These are phyloP conservation scores for Intellagama lesueurii DNA, from an alignment of 2,797 vertebrate genomes.

Conservation along the genomic window DNA sequence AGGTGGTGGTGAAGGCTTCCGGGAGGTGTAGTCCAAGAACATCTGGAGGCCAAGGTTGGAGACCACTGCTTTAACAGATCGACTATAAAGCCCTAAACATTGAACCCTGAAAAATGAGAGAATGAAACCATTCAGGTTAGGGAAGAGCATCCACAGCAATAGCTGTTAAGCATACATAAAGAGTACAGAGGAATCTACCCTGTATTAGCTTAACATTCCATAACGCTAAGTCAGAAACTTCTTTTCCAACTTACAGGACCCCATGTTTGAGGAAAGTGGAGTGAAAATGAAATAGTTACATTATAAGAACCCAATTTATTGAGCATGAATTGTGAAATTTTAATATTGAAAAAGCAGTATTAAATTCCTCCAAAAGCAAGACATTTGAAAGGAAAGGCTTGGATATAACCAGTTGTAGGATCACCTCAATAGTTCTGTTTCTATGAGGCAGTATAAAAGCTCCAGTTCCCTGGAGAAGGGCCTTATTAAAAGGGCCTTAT, in stretches of 20 bases:
- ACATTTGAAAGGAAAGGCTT: background rate
- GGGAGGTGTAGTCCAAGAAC: too few species aligned
- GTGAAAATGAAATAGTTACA: background rate
- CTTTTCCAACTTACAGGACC: background rate
- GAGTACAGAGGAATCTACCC: background rate
- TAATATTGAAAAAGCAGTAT: background rate
- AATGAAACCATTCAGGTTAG: background rate
- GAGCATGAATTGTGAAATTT: background rate
- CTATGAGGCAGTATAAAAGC: background rate
- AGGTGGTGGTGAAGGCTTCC: too few species aligned
- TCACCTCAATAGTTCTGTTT: background rate
- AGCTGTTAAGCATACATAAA: background rate
- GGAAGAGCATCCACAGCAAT: background rate
- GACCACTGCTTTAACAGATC: too few species aligned
- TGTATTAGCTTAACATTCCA: background rate
- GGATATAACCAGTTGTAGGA: background rate
- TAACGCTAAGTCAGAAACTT: background rate
- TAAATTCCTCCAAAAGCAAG: background rate
- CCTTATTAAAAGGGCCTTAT: too few species aligned
- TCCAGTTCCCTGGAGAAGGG: too few species aligned
- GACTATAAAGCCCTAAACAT: background rate
- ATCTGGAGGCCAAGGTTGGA: too few species aligned
- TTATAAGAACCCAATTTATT: background rate
- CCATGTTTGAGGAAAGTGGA: background rate
- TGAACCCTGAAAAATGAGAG: background rate